A percentile compares a stretch with the other conserved stretches of the same genome.
Conservation (phyloP, 2,797 vertebrate species). For the Clarias platycephalus region DNA sequence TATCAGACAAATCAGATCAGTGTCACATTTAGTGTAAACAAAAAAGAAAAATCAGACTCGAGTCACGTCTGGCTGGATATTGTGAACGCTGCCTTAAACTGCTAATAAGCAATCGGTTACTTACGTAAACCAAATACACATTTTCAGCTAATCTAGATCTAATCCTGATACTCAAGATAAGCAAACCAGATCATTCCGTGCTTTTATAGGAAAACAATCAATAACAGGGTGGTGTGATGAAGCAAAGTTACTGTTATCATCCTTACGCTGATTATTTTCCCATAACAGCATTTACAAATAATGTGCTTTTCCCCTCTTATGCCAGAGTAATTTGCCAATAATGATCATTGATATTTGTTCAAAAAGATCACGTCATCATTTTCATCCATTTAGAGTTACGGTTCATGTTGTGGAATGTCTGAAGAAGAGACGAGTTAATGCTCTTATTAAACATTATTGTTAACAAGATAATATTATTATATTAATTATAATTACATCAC, state of each 20-base stretch:
- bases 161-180: not conserved
- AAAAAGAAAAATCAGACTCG: too few species aligned
- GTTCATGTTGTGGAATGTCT: too few species aligned
- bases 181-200: not conserved
- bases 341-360: too few species aligned
- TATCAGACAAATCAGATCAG: too few species aligned
- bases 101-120: not conserved
- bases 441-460: too few species aligned
- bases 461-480: too few species aligned
- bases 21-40: too few species aligned
- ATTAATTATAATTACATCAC: not conserved
- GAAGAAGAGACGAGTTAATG: too few species aligned
- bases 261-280: not conserved
- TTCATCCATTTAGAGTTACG: too few species aligned
- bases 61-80: too few species aligned
- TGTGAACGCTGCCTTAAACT: not conserved
- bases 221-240: not conserved
- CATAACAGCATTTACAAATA: not conserved
- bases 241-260: not conserved
- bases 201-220: not conserved
- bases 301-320: not conserved
- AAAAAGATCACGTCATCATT: too few species aligned
- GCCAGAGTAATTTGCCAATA: not conserved
- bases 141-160: not conserved
- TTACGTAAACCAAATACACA: not conserved